phyloP scores from a whole-genome alignment of 2,888 invertebrate species.

The Tetranychus truncatus region DNA sequence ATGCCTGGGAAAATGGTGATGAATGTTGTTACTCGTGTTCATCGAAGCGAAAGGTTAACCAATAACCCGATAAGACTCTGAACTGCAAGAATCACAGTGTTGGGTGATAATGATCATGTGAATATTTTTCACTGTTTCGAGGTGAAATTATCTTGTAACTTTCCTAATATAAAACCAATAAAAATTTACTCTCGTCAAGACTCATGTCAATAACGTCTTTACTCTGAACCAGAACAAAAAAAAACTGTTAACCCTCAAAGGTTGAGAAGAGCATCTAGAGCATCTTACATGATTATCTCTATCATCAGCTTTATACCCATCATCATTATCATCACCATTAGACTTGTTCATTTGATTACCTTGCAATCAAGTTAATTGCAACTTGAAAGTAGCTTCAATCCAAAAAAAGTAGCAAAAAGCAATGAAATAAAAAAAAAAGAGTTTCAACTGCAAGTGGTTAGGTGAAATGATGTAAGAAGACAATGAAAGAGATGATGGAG shows the following conservation, averaged over 20 bases:
- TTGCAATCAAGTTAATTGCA: neutral
- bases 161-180: too few species aligned
- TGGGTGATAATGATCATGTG: too few species aligned
- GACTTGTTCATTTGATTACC: neutral
- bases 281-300: neutral
- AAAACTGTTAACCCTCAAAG: too few species aligned
- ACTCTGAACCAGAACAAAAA: too few species aligned
- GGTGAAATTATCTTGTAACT: too few species aligned
- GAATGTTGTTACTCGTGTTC: neutral
- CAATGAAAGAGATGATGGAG: neutral
- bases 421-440: neutral
- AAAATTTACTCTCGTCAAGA: too few species aligned
- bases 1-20: neutral
- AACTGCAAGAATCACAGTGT: too few species aligned
- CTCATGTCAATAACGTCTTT: too few species aligned
- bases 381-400: neutral
- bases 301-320: neutral
- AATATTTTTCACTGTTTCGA: too few species aligned
- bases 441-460: neutral
- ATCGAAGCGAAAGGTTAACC: neutral
- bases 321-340: constrained; percentile 5
- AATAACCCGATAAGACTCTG: neutral
- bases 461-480: neutral
- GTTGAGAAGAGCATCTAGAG: too few species aligned
- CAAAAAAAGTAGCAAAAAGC: neutral